Conservation (phyloP, 2,113 vertebrate species). For the Corydoras maculifer region DNA sequence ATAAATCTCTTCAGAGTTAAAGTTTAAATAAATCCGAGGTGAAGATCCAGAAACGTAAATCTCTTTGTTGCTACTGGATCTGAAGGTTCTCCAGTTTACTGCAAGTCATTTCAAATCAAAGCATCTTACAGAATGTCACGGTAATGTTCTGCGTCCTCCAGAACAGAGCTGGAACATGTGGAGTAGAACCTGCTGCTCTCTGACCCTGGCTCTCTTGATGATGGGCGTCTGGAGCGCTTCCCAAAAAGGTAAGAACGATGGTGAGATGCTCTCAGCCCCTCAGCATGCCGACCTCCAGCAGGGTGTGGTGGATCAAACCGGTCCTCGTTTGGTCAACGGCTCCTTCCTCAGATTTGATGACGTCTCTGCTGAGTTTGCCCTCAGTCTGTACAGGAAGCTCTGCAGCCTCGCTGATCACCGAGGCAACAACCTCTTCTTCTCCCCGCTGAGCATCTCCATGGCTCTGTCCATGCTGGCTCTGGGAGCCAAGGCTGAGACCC, state of each 20-base stretch:
- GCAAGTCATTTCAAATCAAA: no score
- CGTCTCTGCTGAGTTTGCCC: conserved; percentile 68
- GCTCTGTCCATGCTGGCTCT: conserved; percentile 58
- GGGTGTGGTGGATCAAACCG: no score
- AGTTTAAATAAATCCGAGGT: no score
- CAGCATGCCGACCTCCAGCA: no score
- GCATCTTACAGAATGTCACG: no score
- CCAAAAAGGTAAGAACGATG: conserved; percentile 19
- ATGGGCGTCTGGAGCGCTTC: conserved; percentile 45
- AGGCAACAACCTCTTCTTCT: conserved; percentile 69
- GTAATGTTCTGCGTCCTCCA: no score
- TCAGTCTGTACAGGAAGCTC: conserved; percentile 70
- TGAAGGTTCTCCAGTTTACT: no score
- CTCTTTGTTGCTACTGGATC: no score
- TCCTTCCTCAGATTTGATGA: conserved; percentile 39
- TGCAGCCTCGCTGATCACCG: conserved; percentile 31
- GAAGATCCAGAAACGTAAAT: no score
- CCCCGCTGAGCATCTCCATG: conserved; percentile 59
- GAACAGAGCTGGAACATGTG: conserved; percentile 51
- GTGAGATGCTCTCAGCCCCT: conserved; percentile 16
- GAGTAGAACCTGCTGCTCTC: conserved; percentile 48
- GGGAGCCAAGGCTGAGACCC: conserved; percentile 50
- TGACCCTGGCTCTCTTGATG: conserved; percentile 55
- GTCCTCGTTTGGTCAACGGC: no score
- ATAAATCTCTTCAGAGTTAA: no score